Evolutionary conservation across 2,888 invertebrate genomes (phyloP).

Genomic region (Ochlodes sylvanus): DNA sequence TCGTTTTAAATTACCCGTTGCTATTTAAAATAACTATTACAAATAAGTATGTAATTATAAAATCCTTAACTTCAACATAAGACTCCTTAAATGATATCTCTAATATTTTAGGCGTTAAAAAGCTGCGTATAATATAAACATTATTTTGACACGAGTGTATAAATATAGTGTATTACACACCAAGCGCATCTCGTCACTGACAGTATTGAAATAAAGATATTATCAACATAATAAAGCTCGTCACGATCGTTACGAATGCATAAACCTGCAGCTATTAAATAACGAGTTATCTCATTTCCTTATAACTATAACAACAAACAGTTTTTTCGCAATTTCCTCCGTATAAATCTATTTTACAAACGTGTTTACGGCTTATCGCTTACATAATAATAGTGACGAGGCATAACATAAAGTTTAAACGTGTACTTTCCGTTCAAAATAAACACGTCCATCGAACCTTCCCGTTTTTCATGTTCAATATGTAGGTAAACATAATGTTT

Average conservation of each 20-base stretch:
- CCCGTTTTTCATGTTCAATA: not conserved
- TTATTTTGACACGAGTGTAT: too few species aligned
- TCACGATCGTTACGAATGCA: slow-evolving; percentile 16
- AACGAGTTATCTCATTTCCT: slow-evolving; percentile 20
- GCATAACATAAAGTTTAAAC: slow-evolving; percentile 13
- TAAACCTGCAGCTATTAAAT: slow-evolving; percentile 6
- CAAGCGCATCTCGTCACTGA: not conserved
- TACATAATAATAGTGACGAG: slow-evolving; percentile 23
- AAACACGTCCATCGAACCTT: not conserved
- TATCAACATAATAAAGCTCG: slow-evolving; percentile 13
- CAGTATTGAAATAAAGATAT: slow-evolving; percentile 19
- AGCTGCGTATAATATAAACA: too few species aligned
- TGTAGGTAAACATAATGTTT: not conserved
- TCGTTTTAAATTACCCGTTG: too few species aligned
- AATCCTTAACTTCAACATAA: too few species aligned
- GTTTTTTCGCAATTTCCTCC: slow-evolving; percentile 28
- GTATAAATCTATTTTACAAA: slow-evolving; percentile 14
- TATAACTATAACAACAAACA: slow-evolving; percentile 20
- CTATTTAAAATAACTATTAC: too few species aligned
- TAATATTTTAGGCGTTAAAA: too few species aligned
- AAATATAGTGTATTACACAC: not conserved
- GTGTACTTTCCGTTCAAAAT: not conserved
- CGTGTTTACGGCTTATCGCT: slow-evolving; percentile 13
- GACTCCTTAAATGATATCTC: too few species aligned
- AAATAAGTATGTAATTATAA: too few species aligned